Percentiles rank a stretch among this genome's conserved stretches.
phyloP scores from a whole-genome alignment of 1,140 invertebrate genomes.

The Heliconius melpomene region DNA sequence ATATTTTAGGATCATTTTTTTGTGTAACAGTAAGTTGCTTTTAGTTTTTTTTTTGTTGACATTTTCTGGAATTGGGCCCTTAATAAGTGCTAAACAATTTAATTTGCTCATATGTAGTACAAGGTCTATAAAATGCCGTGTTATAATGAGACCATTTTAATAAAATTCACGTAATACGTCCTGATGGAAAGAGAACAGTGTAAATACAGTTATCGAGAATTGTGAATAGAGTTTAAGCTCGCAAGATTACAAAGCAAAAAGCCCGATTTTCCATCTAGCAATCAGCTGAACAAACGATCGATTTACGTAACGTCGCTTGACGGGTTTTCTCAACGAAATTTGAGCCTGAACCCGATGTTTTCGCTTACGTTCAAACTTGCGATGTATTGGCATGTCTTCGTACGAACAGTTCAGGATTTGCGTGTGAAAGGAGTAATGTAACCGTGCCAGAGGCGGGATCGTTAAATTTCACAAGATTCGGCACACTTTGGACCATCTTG shows the following conservation, averaged over 20 bases:
- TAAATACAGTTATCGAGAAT: conserved; percentile 31
- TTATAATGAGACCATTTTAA: conserved; percentile 18
- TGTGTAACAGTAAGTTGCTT: background rate
- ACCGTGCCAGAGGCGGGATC: conserved; percentile 53
- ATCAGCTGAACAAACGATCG: conserved; percentile 71
- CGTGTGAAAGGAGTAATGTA: conserved; percentile 68
- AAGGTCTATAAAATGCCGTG: background rate
- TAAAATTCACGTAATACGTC: conserved; percentile 21
- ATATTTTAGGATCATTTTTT: background rate
- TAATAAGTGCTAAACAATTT: background rate
- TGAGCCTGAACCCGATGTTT: conserved; percentile 54
- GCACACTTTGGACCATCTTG: conserved; percentile 45
- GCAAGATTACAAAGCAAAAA: conserved; percentile 55
- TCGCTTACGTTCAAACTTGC: conserved; percentile 57
- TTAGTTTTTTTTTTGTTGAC: too few species aligned
- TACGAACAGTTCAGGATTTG: conserved; percentile 61
- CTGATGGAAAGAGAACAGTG: conserved; percentile 21
- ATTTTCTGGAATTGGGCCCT: too few species aligned
- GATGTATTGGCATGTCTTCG: conserved; percentile 62
- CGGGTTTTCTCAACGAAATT: conserved; percentile 53
- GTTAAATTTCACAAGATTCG: conserved; percentile 64
- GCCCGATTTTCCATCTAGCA: conserved; percentile 63
- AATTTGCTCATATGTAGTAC: background rate
- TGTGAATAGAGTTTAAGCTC: conserved; percentile 33
- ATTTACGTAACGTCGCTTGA: conserved; percentile 65